Evolutionary conservation across 2,888 invertebrate genomes (phyloP).

Genomic region (Mesorhabditis belari): DNA sequence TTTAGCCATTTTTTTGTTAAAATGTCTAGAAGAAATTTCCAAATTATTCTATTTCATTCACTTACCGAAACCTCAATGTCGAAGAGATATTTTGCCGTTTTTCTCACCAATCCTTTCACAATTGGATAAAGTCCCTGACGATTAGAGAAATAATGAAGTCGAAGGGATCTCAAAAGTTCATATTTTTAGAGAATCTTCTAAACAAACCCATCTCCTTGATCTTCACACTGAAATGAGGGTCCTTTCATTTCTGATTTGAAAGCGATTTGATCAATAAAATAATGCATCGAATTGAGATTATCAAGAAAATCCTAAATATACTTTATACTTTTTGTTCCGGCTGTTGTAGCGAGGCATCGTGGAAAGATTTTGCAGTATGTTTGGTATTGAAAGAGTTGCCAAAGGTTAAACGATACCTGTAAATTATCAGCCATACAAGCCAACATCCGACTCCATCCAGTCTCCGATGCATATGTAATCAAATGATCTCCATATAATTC

Average conservation of each 20-base stretch:
- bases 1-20: too few relatives aligned
- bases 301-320: constrained; percentile 38
- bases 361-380: neutral
- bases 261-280: constrained; percentile 47
- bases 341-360: neutral
- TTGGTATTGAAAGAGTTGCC: neutral
- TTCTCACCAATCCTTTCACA: constrained; percentile 38
- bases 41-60: neutral
- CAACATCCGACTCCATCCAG: constrained; percentile 45
- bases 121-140: constrained; percentile 45
- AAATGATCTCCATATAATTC: constrained; percentile 44
- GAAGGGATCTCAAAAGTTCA: constrained; percentile 8
- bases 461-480: constrained; percentile 38
- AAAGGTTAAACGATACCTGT: too few relatives aligned
- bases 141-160: constrained; percentile 45
- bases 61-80: constrained; percentile 41
- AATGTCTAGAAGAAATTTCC: neutral
- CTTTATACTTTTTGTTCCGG: neutral
- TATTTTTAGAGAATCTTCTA: neutral
- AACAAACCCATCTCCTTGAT: neutral
- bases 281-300: constrained; percentile 47
- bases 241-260: constrained; percentile 45
- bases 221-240: constrained; percentile 37
- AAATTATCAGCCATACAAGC: constrained; percentile 42
- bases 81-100: constrained; percentile 33